Percentiles rank a stretch among this genome's conserved stretches.
phyloP scores from a whole-genome alignment of 2,888 invertebrate species.

The Aphodius sticticus region DNA sequence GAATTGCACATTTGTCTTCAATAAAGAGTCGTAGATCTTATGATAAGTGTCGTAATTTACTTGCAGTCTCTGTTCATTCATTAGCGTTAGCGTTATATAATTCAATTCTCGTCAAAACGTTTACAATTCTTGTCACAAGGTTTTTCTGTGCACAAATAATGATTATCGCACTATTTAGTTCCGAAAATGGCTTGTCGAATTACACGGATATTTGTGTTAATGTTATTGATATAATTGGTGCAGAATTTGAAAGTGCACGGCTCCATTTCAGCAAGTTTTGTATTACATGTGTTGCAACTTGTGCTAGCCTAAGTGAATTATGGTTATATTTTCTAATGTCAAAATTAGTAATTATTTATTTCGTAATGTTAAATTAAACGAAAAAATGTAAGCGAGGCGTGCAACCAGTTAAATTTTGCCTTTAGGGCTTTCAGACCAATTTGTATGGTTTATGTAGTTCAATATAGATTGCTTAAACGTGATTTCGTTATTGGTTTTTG shows the following conservation, averaged over 20 bases:
- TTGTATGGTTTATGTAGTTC: too few species aligned
- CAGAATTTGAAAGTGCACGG: neutral
- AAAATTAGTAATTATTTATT: too few species aligned
- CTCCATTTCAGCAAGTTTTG: neutral
- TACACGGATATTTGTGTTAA: neutral
- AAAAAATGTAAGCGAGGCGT: too few species aligned
- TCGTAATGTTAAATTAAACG: too few species aligned
- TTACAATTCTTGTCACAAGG: neutral
- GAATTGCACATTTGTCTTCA: neutral
- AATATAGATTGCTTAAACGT: too few species aligned
- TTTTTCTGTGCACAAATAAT: neutral
- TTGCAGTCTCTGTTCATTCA: neutral
- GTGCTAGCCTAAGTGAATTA: too few species aligned
- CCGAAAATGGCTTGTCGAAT: neutral
- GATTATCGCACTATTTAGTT: neutral
- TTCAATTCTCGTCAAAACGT: neutral
- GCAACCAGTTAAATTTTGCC: too few species aligned
- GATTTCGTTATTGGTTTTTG: too few species aligned
- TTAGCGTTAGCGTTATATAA: neutral
- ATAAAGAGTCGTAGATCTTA: neutral
- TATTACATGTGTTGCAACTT: neutral
- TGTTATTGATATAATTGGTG: neutral
- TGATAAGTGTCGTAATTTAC: neutral
- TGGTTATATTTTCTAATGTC: too few species aligned
- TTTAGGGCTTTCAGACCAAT: too few species aligned